Conservation (phyloP, 2,113 vertebrate species). For the Solea senegalensis region DNA sequence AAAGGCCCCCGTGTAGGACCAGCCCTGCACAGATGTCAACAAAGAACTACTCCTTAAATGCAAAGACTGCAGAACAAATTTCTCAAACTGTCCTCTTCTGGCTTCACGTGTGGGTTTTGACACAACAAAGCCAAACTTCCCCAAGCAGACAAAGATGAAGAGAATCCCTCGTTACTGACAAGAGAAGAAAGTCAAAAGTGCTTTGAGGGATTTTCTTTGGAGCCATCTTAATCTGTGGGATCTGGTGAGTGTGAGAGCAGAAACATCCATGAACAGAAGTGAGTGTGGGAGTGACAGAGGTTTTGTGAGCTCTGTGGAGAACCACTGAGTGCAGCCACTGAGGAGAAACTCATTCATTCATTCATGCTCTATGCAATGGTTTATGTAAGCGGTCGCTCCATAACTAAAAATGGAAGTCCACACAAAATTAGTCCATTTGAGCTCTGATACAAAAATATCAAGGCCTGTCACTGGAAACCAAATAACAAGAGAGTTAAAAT, state of each 20-base stretch:
- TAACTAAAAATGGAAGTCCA: constrained; percentile 74
- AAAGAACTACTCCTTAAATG: background rate
- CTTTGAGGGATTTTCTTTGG: constrained; percentile 35
- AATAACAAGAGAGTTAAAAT: constrained; percentile 35
- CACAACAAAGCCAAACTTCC: background rate
- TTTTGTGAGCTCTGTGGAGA: constrained; percentile 29
- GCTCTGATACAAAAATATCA: constrained; percentile 59
- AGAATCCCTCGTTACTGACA: background rate
- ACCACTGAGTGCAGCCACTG: constrained; percentile 14
- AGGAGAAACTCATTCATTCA: constrained; percentile 61
- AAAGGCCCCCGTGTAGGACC: no score
- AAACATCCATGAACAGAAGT: constrained; percentile 57
- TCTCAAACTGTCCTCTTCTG: background rate
- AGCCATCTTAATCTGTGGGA: constrained; percentile 37
- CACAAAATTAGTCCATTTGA: constrained; percentile 41
- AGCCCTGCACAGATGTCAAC: no score
- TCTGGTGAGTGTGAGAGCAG: constrained; percentile 24
- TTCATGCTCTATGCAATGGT: constrained; percentile 57
- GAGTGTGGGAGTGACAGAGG: constrained; percentile 42
- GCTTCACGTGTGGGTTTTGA: background rate
- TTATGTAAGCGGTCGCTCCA: constrained; percentile 62
- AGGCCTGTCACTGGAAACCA: constrained; percentile 43
- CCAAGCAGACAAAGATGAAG: background rate
- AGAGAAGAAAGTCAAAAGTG: constrained; percentile 26
- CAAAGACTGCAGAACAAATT: background rate